Base-by-base conservation (phyloP, 2,888 invertebrate genomes). In the Itoplectis maculator region DNA sequence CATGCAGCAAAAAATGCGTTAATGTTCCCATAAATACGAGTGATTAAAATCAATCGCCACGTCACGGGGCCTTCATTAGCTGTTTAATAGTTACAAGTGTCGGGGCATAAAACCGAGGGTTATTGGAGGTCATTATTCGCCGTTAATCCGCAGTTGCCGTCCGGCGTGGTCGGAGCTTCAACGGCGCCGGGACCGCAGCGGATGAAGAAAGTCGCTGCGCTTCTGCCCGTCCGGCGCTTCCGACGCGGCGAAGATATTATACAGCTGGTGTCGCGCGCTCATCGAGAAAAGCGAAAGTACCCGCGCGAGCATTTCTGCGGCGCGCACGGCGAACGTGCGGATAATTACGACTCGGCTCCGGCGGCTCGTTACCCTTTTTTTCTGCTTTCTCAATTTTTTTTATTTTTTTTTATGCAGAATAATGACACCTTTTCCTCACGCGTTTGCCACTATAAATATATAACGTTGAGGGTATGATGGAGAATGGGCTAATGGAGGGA, bases 241-340 rank as follows among this genome's bases (percentile, higher is more conserved):
- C 54, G 61, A 82, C 59, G 75, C 79, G 70, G 70, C 35, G 65
- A 56, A 76, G 70, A 72, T 75, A 75, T 75, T 68, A 68, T 59
- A 69, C 47, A 59, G 20, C 20, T 68, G 54, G 68, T 63, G 68
- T 40, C 54, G 56, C 82, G 79, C 70, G 75, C 70, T 79, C 82
- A 56, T 72, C 61, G 65, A 68, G 82, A 75, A 78, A 82, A 82
- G 82, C 79, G 82, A 82, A 82, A 82, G 82, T 79, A 78, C 45
- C 18, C n/a, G n/a, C n/a, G n/a, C n/a, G 20, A 45, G 37, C 49
- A 18, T 65, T 15, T 59, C 23, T 29, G 20, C 29, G 18, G 15
- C 61, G 23, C 18, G 8, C 45, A 69, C 23, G n/a, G n/a, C n/a
- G 35, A 35, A 61, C 73, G 59, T 49, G 61, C 74, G 11, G 63